These are phyloP conservation scores for Hydrozoanthus gracilis DNA, from an alignment of 92 coral and sea anemone genomes.

Conservation along the genomic window DNA sequence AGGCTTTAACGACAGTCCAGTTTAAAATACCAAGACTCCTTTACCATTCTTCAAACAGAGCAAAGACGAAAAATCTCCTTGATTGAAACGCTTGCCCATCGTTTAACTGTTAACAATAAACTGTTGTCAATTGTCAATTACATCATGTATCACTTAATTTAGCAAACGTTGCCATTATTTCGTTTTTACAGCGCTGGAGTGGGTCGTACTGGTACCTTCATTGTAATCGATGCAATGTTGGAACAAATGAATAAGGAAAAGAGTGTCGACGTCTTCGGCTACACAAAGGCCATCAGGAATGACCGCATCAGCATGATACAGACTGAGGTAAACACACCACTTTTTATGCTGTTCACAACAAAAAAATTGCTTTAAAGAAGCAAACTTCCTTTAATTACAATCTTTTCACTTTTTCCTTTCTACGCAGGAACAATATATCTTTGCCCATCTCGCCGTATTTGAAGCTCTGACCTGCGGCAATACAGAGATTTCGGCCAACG, in stretches of 20 bases:
- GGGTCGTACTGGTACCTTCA: conserved; percentile 84
- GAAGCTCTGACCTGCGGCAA: conserved; percentile 80
- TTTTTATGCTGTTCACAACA: neutral
- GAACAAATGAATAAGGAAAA: conserved; percentile 66
- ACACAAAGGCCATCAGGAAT: conserved; percentile 66
- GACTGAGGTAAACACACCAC: conserved; percentile 64
- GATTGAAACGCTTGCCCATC: too few relatives aligned
- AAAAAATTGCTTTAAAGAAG: too few relatives aligned
- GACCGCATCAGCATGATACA: conserved; percentile 77
- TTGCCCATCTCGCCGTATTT: conserved; percentile 69
- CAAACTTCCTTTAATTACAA: too few relatives aligned
- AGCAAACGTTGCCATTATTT: neutral
- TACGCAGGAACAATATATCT: conserved; percentile 74
- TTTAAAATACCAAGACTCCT: too few relatives aligned
- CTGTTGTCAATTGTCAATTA: too few relatives aligned
- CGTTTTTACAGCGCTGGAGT: conserved; percentile 71
- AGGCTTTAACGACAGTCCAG: too few relatives aligned
- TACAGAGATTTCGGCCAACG: conserved; percentile 69
- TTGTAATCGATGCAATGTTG: conserved; percentile 87
- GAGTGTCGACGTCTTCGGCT: conserved; percentile 69
- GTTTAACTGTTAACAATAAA: too few relatives aligned
- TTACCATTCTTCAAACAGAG: too few relatives aligned
- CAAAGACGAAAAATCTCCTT: too few relatives aligned
- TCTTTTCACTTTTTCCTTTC: too few relatives aligned
- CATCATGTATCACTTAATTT: too few relatives aligned